Evolutionary conservation across 2,888 invertebrate genomes (phyloP).

Genomic region (Leptopilina syphax): DNA sequence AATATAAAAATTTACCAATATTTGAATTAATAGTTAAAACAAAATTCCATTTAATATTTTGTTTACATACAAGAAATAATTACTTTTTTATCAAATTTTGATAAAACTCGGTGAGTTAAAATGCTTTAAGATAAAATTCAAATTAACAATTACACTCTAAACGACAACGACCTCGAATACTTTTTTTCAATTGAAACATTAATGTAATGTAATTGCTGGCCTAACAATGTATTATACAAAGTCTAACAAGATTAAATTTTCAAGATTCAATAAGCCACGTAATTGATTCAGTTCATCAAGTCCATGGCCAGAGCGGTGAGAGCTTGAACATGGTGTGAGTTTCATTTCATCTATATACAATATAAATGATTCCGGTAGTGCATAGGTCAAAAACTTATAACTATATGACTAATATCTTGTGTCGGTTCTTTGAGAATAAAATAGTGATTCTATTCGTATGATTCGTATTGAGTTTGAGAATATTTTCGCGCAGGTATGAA

Average conservation of each 20-base stretch:
- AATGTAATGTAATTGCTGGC: not conserved
- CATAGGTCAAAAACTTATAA: conserved; percentile 19
- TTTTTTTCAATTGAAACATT: not conserved
- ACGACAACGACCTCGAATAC: no score
- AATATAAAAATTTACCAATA: no score
- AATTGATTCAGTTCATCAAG: conserved; percentile 13
- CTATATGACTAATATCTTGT: not conserved
- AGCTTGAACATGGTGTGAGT: not conserved
- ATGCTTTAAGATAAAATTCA: no score
- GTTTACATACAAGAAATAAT: no score
- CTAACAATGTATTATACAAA: not conserved
- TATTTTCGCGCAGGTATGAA: not conserved
- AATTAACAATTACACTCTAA: no score
- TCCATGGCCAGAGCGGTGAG: not conserved
- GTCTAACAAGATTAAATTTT: conserved; percentile 2
- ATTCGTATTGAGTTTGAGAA: not conserved
- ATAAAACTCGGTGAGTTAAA: no score
- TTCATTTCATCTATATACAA: not conserved
- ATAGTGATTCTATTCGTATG: not conserved
- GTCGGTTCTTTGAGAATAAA: not conserved
- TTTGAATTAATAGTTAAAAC: no score
- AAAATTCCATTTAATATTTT: no score
- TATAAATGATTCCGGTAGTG: conserved; percentile 5
- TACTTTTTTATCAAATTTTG: no score
- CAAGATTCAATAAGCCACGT: conserved; percentile 5